Base-by-base conservation (phyloP, 2,888 invertebrate species). In the Spicauda simplicius region DNA sequence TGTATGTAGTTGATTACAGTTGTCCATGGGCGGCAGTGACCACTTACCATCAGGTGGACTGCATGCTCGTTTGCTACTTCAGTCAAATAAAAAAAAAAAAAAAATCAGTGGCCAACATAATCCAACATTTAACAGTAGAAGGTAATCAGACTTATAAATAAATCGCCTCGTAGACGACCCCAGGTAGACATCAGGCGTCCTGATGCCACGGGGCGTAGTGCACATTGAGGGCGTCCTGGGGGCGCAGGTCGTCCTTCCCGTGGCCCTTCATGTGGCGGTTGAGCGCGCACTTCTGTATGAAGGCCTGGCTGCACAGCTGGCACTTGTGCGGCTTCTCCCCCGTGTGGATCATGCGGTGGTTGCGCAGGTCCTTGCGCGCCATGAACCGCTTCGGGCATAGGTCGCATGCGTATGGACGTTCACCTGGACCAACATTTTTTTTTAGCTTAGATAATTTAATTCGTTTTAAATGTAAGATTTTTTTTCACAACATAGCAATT, bases 301-400 rank as follows among this genome's bases (percentile, higher is more conserved):
- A 98, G 0, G 97, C 97, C 86, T 97, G 98, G 80, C 96, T 96
- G 87, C 98, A 98, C 57, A 98, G 95, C 65, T 93, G 94, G 84
- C 98, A 98, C 83, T 98, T 97, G 94, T 97, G 98, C 0, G 97
- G 97, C 81, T 98, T 98, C 80, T 98, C 98, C 0, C 97, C 97
- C 67, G 97, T 97, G 89, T 98, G 98, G 0, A 98, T 98, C 82
- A 98, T 94, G 79, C 97, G 96, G 89, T 98, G 98, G 89, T 98
- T 98, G 83, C 97, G 96, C 90, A 97, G 97, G 85, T 98, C 98
- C 74, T 98, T 98, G 80, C 97, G 97, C 77, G 98, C 97, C 90
- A 97, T 97, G 83, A 98, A 98, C 0, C 97, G 97, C 83, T 98
- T 98, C 10, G 98, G 97, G 80, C 98, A 98, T 69, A 95, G 94